Conservation (phyloP, 2,888 invertebrate species). For the Cheilosia pagana region DNA sequence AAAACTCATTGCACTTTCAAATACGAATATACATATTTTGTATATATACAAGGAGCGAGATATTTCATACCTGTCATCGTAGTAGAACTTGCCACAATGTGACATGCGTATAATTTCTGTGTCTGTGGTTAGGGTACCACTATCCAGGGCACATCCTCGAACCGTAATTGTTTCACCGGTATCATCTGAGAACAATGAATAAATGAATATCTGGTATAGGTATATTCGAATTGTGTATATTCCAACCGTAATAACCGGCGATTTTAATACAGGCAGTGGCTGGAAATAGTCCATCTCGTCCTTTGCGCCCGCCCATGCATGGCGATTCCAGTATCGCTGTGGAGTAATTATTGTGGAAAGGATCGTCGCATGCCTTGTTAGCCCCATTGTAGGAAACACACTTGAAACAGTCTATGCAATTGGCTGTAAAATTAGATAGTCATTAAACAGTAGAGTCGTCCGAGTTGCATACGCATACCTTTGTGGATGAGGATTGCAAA, state of each 20-base stretch:
- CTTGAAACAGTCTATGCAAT: constrained; percentile 97
- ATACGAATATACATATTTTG: too few species aligned
- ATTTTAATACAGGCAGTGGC: constrained; percentile 99
- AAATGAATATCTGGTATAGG: constrained; percentile 12
- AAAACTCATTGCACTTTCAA: constrained; percentile 64
- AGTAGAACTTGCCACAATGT: constrained; percentile 98
- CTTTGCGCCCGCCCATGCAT: constrained; percentile 97
- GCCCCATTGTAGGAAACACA: constrained; percentile 96
- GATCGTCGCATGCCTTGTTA: constrained; percentile 95
- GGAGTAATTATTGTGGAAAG: constrained; percentile 96
- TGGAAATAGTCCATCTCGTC: constrained; percentile 96
- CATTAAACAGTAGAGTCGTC: constrained; percentile 28
- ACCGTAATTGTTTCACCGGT: constrained; percentile 92
- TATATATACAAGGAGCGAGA: background rate
- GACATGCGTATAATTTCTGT: constrained; percentile 98
- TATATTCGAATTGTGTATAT: constrained; percentile 73
- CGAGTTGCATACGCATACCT: constrained; percentile 47
- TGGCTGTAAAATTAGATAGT: constrained; percentile 81
- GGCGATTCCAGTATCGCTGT: constrained; percentile 93
- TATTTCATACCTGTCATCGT: constrained; percentile 89
- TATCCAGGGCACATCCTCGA: constrained; percentile 97
- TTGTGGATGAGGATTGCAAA: constrained; percentile 76
- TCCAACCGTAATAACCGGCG: constrained; percentile 93
- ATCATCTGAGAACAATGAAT: constrained; percentile 86
- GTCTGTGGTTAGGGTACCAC: constrained; percentile 97